Base-by-base conservation (phyloP, 2,888 invertebrate genomes). In the Sinhomidia bicolor region DNA sequence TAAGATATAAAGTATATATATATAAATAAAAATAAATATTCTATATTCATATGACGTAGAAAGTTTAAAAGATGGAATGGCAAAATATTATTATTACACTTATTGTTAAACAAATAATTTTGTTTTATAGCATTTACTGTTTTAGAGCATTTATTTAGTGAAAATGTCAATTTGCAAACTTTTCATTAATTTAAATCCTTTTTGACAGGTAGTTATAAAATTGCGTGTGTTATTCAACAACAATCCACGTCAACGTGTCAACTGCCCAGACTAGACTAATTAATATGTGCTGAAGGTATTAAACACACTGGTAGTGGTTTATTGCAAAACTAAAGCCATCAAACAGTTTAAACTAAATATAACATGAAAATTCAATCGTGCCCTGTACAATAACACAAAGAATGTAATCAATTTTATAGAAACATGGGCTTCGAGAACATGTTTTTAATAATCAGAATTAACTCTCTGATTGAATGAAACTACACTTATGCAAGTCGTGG, bases 31-130 rank as follows among this genome's bases (percentile, higher is more conserved):
- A 44, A 54, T 10, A 79, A 74, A 86, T 80, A 80, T 80, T 74
- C 68, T 80, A 86, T 80, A 80, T 80, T 71, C 80, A 71, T 80
- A 79, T 83, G 85, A 85, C 47, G 71, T 60, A 80, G 57, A 62
- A 60, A 32, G 14, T 65, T 29, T 44, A 26, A 57, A 78, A 57
- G 2, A 51, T 29, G 51, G 54, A 80, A 60, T 54, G 79, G 57
- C 57, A 79, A 79, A 44, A 44, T 80, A 14, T 29, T 32, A 36
- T 60, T 54, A 62, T 80, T 14, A 41, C 32, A 36, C 4, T 36
- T 36, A 36, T 78, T 57, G 54, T 57, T 78, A 36, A 60, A 60
- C 60, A 60, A 60, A 20, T 20, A 14, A 60, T 74, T 44, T 74
- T 44, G 47, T 74, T 47, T 60, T 78, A 14, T 78, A 78, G 78